Evolutionary conservation across 2,888 invertebrate genomes (phyloP).

Genomic region (Polyommatus iphigenia): DNA sequence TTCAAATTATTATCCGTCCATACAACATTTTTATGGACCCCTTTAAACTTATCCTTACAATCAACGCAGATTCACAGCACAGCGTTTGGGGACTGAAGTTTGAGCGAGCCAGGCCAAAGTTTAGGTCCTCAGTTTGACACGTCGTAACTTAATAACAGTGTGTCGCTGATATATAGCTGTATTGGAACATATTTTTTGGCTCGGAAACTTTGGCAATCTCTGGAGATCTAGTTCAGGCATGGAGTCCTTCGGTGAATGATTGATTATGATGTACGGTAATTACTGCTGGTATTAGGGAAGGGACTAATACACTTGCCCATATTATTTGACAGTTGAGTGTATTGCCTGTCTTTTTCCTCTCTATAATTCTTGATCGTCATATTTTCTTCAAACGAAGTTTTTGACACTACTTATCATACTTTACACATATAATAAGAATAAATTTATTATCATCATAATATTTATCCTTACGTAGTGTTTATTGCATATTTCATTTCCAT

Average conservation of each 20-base stretch:
- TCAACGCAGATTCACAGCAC: constrained; percentile 66
- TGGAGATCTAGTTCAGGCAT: neutral
- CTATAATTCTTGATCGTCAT: too few relatives aligned
- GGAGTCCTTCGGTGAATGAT: neutral
- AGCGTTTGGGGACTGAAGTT: constrained; percentile 56
- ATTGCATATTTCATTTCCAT: too few relatives aligned
- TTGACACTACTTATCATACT: too few relatives aligned
- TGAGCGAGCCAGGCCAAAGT: constrained; percentile 51
- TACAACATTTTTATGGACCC: constrained; percentile 40
- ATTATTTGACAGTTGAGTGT: neutral
- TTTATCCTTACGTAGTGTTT: too few relatives aligned
- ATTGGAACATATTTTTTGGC: constrained; percentile 22
- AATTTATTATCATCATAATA: too few relatives aligned
- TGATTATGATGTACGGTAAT: constrained; percentile 15
- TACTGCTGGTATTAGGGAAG: neutral
- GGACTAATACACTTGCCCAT: neutral
- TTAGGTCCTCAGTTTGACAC: constrained; percentile 62
- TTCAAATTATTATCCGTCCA: neutral
- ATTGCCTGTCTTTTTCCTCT: neutral
- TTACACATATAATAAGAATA: too few relatives aligned
- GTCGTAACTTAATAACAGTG: constrained; percentile 58
- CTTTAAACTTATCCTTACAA: constrained; percentile 49
- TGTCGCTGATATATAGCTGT: constrained; percentile 27
- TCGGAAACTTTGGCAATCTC: constrained; percentile 18
- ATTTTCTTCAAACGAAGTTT: too few relatives aligned